A percentile compares a stretch with the other conserved stretches of the same genome.
Evolutionary conservation across 1,140 invertebrate genomes (phyloP).

Genomic region (Cryptotermes secundus): DNA sequence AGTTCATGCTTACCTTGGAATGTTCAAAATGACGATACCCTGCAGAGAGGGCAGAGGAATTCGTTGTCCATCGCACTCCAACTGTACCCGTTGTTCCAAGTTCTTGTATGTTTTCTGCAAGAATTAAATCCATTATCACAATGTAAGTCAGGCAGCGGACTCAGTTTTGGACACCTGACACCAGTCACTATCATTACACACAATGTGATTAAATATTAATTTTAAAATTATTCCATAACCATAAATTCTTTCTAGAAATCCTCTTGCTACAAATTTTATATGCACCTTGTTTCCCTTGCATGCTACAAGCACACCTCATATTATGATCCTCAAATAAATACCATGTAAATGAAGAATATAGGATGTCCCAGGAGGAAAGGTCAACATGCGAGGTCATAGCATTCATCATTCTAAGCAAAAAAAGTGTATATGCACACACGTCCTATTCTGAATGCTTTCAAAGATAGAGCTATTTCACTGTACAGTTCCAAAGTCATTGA

Average conservation of each 20-base stretch:
- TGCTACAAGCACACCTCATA: too few species aligned
- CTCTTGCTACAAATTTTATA: neutral
- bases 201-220: neutral
- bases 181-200: neutral
- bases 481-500: too few species aligned
- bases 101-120: conserved; percentile 89
- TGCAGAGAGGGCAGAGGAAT: conserved; percentile 91
- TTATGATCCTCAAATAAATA: too few species aligned
- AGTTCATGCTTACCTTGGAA: conserved; percentile 68
- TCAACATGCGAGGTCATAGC: too few species aligned
- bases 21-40: conserved; percentile 96
- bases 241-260: conserved; percentile 18
- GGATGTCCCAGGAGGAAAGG: too few species aligned
- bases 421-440: too few species aligned
- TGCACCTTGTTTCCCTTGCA: too few species aligned
- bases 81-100: conserved; percentile 89
- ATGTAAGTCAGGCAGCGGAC: neutral
- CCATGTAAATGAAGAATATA: too few species aligned
- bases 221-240: neutral
- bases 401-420: too few species aligned
- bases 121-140: conserved; percentile 29
- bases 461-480: too few species aligned
- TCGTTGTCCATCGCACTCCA: conserved; percentile 89
- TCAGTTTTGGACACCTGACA: too few species aligned
- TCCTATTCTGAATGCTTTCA: too few species aligned